These are phyloP conservation scores for Scortum barcoo DNA, from an alignment of 2,113 vertebrate genomes.

Conservation along the genomic window DNA sequence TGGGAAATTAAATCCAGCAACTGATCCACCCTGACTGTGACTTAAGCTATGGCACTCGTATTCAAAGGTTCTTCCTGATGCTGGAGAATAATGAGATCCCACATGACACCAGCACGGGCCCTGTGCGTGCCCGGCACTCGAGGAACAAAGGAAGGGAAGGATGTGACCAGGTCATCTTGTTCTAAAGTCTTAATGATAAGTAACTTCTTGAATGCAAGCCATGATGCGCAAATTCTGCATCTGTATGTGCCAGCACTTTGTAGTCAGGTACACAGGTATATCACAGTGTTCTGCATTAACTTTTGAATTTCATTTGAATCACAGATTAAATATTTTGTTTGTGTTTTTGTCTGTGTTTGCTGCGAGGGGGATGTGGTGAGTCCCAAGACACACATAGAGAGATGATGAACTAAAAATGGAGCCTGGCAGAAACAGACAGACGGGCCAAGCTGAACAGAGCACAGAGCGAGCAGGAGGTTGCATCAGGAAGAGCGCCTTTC, in stretches of 20 bases:
- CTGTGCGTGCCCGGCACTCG: slow-evolving; percentile 12
- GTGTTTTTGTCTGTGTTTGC: slow-evolving; percentile 5
- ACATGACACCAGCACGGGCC: slow-evolving; percentile 45
- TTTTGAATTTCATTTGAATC: not conserved
- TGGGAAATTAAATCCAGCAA: slow-evolving; percentile 7
- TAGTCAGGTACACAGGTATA: not conserved
- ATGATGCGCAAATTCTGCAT: not conserved
- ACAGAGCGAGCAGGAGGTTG: slow-evolving; percentile 34
- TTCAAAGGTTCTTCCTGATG: slow-evolving; percentile 38
- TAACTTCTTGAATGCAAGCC: not conserved
- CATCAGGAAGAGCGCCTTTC: slow-evolving; percentile 39
- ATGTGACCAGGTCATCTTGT: slow-evolving; percentile 1
- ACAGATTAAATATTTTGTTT: slow-evolving; percentile 36
- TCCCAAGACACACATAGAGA: slow-evolving; percentile 22
- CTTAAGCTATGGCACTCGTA: not conserved
- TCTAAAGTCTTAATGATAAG: slow-evolving; percentile 24
- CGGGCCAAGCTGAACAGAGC: slow-evolving; percentile 47
- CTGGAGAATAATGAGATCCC: slow-evolving; percentile 68
- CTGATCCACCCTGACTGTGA: slow-evolving; percentile 21
- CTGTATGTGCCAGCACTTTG: not conserved
- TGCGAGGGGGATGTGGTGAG: not conserved
- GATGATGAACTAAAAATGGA: slow-evolving; percentile 49
- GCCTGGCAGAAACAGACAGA: slow-evolving; percentile 22
- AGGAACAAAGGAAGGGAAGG: slow-evolving; percentile 8
- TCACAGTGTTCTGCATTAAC: not conserved